Conservation (phyloP, 1,140 invertebrate genomes). For the Listronotus bonariensis region DNA sequence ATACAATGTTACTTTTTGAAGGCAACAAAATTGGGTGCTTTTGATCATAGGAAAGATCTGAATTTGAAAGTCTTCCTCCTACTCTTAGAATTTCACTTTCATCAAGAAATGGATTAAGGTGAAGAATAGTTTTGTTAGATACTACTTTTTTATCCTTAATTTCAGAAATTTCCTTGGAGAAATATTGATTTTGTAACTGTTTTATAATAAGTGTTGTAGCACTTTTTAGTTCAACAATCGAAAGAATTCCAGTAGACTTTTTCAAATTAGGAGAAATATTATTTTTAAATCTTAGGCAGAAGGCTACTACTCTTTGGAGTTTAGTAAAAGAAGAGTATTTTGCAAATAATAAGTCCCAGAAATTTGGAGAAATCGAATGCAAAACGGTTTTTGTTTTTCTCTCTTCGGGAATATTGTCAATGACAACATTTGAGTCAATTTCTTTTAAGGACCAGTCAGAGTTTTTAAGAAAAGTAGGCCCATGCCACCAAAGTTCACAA, state of each 20-base stretch:
- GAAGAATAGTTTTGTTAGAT: slow-evolving; percentile 10
- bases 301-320: too few relatives aligned
- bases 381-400: too few relatives aligned
- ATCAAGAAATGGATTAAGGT: slow-evolving; percentile 34
- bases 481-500: slow-evolving; percentile 45
- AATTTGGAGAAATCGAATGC: too few relatives aligned
- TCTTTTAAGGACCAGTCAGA: background rate
- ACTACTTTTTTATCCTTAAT: slow-evolving; percentile 9
- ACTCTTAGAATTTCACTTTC: slow-evolving; percentile 40
- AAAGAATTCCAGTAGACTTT: too few relatives aligned
- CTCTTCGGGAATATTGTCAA: too few relatives aligned
- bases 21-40: slow-evolving; percentile 36
- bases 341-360: too few relatives aligned
- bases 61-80: slow-evolving; percentile 41
- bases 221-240: too few relatives aligned
- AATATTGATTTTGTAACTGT: background rate
- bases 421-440: too few relatives aligned
- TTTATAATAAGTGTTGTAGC: too few relatives aligned
- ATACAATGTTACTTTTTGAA: slow-evolving; percentile 13
- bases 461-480: slow-evolving; percentile 42
- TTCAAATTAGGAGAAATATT: too few relatives aligned
- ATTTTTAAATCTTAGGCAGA: too few relatives aligned
- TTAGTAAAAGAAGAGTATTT: too few relatives aligned
- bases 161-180: slow-evolving; percentile 4
- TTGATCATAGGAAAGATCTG: slow-evolving; percentile 27